Base-by-base conservation (phyloP, 2,888 invertebrate genomes). In the Leptura quadrifasciata region DNA sequence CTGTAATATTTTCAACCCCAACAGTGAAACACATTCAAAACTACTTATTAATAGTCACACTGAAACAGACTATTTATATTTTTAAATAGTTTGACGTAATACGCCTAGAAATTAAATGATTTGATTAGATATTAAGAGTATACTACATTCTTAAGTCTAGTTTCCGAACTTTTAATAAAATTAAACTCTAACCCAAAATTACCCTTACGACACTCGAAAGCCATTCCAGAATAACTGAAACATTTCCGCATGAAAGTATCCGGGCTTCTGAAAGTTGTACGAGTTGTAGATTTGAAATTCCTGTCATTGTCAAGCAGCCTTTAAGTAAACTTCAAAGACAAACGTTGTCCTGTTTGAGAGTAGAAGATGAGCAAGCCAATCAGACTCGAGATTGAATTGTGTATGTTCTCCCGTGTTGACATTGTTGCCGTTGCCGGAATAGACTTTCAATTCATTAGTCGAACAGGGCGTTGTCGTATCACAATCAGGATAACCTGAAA, bases 361-460 rank as follows among this genome's bases (percentile, higher is more conserved):
- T 84, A 83, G 81, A 79, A 78, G 81, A 80, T 78, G 81, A 80
- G 78, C 82, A 82, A 82, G 86, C 87, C 89, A 88, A 88, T 88
- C 88, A 87, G 84, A 83, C 82, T 82, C 82, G 57, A 84, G 85
- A 88, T 86, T 86, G 87, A 86, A 87, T 88, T 87, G 87, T 87
- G 84, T 85, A 81, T 83, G 80, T 78, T 72, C 74, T 82, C 80
- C 76, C 83, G 81, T 89, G 88, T 89, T 89, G 89, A 89, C 88
- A 88, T 87, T 88, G 88, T 88, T 86, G 85, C 84, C 82, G 74
- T 79, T 80, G 79, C 81, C 85, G 85, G 88, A 88, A 88, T 86
- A 87, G 87, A 87, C 87, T 88, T 89, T 87, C 88, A 88, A 89
- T 89, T 89, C 88, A 88, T 88, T 89, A 89, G 87, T 76, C 65